Evolutionary conservation across 2,113 vertebrate genomes (phyloP), one percentile per base, ranked within the genome.

Genomic region (Indri indri): DNA sequence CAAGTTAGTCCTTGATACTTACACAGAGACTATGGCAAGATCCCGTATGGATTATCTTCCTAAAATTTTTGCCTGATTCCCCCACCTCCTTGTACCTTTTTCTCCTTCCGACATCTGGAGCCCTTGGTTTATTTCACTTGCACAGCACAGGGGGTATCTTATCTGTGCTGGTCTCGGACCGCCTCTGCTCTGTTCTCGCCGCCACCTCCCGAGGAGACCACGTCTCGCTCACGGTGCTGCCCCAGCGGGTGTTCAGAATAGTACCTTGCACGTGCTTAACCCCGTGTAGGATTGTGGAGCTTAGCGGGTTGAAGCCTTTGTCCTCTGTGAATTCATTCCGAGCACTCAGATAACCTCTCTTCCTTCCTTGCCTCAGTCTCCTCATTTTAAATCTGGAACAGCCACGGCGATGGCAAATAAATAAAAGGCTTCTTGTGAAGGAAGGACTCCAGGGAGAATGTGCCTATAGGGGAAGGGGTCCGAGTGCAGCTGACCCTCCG

Each of bases 381-480:
- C n/a, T 66, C 7, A 0, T 13, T 61, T 52, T 50, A 61, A 57
- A 37, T 32, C 52, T 25, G 32, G 32, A 54, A 5, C 17, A 1
- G 7, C 40, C 37, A 20, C 12, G 0, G 32, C 20, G 23, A 40
- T 30, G 85, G 23, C 45, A 82, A n/a, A 73, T 32, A 59, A 88
- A 27, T 30, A 40, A 92, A 88, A 18, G 50, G 22, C 6, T 6
- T 22, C 32, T 9, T 11, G 6, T 12, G 63, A 66, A 37, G 50
- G 66, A n/a, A 59, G 61, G 18, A 11, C 18, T 65, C 2, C 2
- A 40, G 54, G 37, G 32, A 45, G 47, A 45, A 54, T 12, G 25
- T 57, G 2, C 16, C n/a, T 0, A 0, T 2, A 14, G 57, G 59
- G 74, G 6, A 30, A 66, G 40, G n/a, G 12, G 18, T 14, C 37